Evolutionary conservation across 2,888 invertebrate species (phyloP).

Genomic region (Idaea biselata): DNA sequence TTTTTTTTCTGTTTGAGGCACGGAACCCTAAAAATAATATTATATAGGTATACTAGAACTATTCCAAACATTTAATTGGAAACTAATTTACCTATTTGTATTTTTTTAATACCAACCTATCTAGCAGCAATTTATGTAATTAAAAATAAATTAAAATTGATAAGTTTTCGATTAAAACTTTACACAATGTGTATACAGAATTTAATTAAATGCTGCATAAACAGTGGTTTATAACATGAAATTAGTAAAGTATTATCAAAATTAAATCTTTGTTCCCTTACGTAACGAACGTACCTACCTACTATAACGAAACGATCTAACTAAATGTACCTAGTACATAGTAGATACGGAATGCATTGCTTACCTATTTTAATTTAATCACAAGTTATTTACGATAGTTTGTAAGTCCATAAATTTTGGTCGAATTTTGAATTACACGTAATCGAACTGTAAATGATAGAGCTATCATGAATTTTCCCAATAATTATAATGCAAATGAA

Average conservation of each 20-base stretch:
- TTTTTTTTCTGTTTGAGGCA: background rate
- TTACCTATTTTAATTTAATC: background rate
- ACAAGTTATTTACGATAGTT: background rate
- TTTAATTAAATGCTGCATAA: constrained; percentile 12
- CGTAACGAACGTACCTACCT: constrained; percentile 21
- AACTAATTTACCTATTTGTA: too few species aligned
- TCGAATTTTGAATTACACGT: constrained; percentile 2
- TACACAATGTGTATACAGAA: background rate
- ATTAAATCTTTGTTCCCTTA: constrained; percentile 39
- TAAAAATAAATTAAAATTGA: background rate
- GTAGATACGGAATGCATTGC: constrained; percentile 9
- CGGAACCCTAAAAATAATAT: too few species aligned
- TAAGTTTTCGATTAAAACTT: background rate
- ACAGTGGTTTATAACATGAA: constrained; percentile 27
- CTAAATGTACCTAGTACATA: constrained; percentile 9
- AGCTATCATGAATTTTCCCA: background rate
- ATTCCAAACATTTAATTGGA: too few species aligned
- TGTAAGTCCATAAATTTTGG: background rate
- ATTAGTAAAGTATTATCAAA: constrained; percentile 43
- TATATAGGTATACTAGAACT: too few species aligned
- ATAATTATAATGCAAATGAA: background rate
- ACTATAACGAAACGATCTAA: constrained; percentile 7
- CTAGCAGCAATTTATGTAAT: too few species aligned
- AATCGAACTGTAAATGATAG: constrained; percentile 1
- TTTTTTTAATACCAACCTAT: too few species aligned